phyloP scores from a whole-genome alignment of 1,140 invertebrate species.

The Drosophila azteca region DNA sequence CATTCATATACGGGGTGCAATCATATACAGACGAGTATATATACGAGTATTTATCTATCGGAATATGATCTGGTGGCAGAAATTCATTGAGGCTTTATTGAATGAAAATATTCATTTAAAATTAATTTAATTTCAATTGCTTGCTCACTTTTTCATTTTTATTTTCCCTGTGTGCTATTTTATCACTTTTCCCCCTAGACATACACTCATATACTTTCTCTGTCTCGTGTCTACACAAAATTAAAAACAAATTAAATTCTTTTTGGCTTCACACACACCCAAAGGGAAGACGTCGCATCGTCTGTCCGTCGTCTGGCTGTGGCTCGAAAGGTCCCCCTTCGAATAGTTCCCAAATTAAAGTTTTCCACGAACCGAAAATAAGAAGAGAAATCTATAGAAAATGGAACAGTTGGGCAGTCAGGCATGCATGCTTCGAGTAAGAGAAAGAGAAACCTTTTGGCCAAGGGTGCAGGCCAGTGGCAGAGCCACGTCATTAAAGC shows the following conservation, averaged over 20 bases:
- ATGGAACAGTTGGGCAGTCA: constrained; percentile 38
- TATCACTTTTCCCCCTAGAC: neutral
- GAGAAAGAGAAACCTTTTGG: constrained; percentile 20
- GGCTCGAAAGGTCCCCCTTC: constrained; percentile 23
- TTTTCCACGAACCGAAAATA: constrained; percentile 31
- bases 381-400: constrained; percentile 31
- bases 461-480: constrained; percentile 16
- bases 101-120: constrained; percentile 55
- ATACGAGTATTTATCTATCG: neutral
- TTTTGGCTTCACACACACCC: constrained; percentile 48
- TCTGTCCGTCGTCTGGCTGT: neutral
- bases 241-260: constrained; percentile 81
- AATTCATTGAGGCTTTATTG: constrained; percentile 27
- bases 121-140: constrained; percentile 53
- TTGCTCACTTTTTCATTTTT: neutral
- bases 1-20: neutral
- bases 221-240: constrained; percentile 56
- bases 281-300: constrained; percentile 33
- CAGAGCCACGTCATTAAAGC: constrained; percentile 63
- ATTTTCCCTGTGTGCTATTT: neutral
- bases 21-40: neutral
- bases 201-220: constrained; percentile 2
- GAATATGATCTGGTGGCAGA: constrained; percentile 21
- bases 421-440: neutral
- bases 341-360: constrained; percentile 75